These are phyloP conservation scores for Hesperia comma DNA, from an alignment of 2,888 invertebrate genomes.

Conservation along the genomic window DNA sequence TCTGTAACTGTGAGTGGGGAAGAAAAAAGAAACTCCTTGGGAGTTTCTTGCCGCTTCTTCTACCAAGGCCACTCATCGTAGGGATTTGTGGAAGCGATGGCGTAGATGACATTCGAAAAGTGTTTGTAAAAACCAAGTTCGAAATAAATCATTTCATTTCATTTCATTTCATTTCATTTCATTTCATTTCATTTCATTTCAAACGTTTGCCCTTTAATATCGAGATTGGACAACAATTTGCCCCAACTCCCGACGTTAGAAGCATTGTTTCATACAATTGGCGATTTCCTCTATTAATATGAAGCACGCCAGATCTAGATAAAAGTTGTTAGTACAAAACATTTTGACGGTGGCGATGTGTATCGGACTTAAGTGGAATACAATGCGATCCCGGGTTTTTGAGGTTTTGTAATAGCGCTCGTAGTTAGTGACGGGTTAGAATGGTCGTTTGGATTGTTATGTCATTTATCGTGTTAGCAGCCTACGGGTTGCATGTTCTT, in stretches of 20 bases:
- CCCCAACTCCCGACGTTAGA: constrained; percentile 40
- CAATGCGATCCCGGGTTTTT: constrained; percentile 32
- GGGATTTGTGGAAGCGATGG: too few relatives aligned
- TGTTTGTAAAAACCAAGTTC: too few relatives aligned
- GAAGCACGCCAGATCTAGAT: constrained; percentile 71
- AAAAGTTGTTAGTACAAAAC: constrained; percentile 69
- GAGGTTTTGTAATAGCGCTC: constrained; percentile 35
- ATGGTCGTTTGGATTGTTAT: constrained; percentile 25
- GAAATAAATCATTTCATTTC: too few relatives aligned
- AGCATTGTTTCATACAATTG: constrained; percentile 72
- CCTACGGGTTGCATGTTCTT: background rate
- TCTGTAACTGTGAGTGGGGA: too few relatives aligned
- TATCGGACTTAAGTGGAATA: constrained; percentile 45
- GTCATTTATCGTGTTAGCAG: constrained; percentile 22
- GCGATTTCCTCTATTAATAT: constrained; percentile 75
- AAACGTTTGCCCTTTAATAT: too few relatives aligned
- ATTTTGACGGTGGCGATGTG: constrained; percentile 66
- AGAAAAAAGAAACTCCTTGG: too few relatives aligned
- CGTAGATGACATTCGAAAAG: too few relatives aligned
- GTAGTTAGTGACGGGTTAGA: constrained; percentile 38
- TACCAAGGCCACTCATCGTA: too few relatives aligned
- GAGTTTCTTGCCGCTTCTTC: too few relatives aligned
- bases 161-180: too few relatives aligned
- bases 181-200: too few relatives aligned
- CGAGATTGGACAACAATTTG: constrained; percentile 31